These are phyloP conservation scores for Pipra filicauda DNA, from an alignment of 2,113 vertebrate genomes.

Conservation along the genomic window DNA sequence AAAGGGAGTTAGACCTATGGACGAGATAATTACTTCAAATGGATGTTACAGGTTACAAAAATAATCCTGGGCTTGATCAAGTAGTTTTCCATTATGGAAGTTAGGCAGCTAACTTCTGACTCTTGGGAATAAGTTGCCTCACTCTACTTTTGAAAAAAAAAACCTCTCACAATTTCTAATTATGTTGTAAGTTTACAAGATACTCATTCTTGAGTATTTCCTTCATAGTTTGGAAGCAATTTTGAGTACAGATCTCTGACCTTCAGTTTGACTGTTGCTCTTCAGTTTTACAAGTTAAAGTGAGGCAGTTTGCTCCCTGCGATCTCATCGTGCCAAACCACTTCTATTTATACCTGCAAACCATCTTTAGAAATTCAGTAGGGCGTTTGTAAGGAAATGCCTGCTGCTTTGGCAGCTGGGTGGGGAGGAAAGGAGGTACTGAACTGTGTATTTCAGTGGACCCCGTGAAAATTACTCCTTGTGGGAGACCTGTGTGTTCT, in stretches of 20 bases:
- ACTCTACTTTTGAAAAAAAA: background rate
- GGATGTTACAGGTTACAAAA: background rate
- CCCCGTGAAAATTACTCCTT: background rate
- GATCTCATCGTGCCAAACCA: slow-evolving; percentile 1
- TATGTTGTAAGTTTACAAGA: background rate
- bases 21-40: background rate
- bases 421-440: slow-evolving; percentile 49
- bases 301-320: background rate
- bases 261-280: background rate
- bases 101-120: background rate
- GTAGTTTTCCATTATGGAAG: background rate
- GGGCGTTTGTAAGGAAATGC: slow-evolving; percentile 50
- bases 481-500: background rate
- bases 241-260: background rate
- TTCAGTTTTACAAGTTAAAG: background rate
- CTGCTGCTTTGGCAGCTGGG: slow-evolving; percentile 29
- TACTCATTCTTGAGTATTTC: background rate
- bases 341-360: slow-evolving; percentile 41
- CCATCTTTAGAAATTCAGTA: slow-evolving; percentile 45
- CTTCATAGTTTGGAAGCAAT: background rate
- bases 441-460: background rate
- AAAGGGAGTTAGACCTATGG: background rate
- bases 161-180: background rate
- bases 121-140: background rate
- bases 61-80: background rate